Percentiles rank a stretch among this genome's conserved stretches.
phyloP scores from a whole-genome alignment of 2,888 invertebrate species.

The Parnassius glacialis region DNA sequence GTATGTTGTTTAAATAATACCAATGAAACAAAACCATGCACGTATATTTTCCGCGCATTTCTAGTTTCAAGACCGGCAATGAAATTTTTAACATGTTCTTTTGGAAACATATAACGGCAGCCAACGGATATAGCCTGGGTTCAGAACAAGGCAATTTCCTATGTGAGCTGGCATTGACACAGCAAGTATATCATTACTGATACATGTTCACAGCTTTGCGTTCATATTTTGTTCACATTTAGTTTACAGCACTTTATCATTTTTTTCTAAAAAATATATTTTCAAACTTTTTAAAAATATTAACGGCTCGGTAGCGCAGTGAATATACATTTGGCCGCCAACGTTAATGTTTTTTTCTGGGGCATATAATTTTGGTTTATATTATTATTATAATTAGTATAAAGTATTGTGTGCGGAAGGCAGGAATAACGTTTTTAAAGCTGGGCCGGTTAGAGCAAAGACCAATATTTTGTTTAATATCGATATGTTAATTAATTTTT shows the following conservation, averaged over 20 bases:
- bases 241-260: not conserved
- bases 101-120: not conserved
- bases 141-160: conserved; percentile 15
- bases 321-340: no score
- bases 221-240: not conserved
- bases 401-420: no score
- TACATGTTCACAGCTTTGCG: not conserved
- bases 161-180: not conserved
- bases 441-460: no score
- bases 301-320: not conserved
- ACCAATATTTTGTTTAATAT: no score
- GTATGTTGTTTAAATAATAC: no score
- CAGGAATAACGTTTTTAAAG: no score
- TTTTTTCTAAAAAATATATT: not conserved
- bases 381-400: no score
- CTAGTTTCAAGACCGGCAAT: no score
- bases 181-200: conserved; percentile 1
- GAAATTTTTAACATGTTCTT: not conserved
- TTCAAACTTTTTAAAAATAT: not conserved
- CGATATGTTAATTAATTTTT: no score
- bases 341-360: no score
- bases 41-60: not conserved
- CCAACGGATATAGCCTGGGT: conserved; percentile 5
- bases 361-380: no score
- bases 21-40: not conserved